Evolutionary conservation across 2,113 vertebrate genomes (phyloP), one percentile per base, ranked within the genome.

Genomic region (Misgurnus mizolepis): DNA sequence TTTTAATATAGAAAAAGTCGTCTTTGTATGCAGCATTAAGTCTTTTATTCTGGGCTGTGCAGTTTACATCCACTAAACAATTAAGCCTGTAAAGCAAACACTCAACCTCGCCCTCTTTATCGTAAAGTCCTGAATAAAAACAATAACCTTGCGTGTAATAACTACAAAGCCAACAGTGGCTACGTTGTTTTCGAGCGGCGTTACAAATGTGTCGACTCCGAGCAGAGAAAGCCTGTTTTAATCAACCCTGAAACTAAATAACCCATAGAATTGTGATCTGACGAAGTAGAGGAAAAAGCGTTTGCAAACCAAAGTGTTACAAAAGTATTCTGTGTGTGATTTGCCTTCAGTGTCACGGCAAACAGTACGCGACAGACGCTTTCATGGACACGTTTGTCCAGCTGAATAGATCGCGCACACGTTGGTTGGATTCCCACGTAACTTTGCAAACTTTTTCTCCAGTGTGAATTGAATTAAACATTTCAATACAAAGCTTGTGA

Each of bases 101-200:
- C 17, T 45, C 39, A 75, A 75, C 43, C 72, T 75, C 41, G 12
- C 14, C 18, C 58, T 43, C 7, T n/a, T 43, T 17, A 22, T 62
- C 58, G 7, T 4, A 34, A 62, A 9, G 18, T 39, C 18, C 18
- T 39, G 43, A n/a, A 72, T 41, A 27, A 60, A 69, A 56, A 39
- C 12, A 70, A 45, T 39, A 71, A 55, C 40, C 22, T 58, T 66
- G 22, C 18, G 10, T 64, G 15, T 7, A 75, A 64, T 11, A 39
- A 64, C 72, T 60, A 53, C 40, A 10, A 58, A 45, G 53, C 76
- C 50, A 79, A 72, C 53, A 72, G 70, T 80, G 61, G 71, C 43
- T 10, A 72, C 75, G 40, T 39, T 71, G 67, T 72, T 73, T 67
- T 67, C 40, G 40, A 71, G 22, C 65, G 62, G 8, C 47, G 74